Base-by-base conservation (phyloP, 2,888 invertebrate species). In the Cheilosia scutellata region DNA sequence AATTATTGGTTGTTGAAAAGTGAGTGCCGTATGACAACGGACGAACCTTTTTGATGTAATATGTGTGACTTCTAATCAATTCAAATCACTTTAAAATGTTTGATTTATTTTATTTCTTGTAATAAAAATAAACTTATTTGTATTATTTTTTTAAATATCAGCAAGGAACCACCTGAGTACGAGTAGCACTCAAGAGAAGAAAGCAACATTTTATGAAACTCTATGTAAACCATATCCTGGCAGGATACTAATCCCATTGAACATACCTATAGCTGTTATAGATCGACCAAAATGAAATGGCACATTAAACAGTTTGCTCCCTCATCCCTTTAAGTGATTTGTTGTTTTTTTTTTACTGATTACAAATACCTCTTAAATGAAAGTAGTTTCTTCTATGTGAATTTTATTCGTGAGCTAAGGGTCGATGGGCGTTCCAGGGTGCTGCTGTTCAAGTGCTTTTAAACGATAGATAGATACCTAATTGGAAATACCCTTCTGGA, bases 371-470 rank as follows among this genome's bases (percentile, higher is more conserved):
- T 37, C 4, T 37, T 11, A 37, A 37, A 11, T 37, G 37, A 11
- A 37, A 11, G 3, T 11, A 33, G 33, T 49, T 60, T 44, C 40
- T 13, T 58, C 31, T 7, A 20, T 27, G 74, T 29, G 44, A 47
- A 37, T 60, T 6, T 57, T 44, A 74, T n/a, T 72, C 25, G 37
- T 72, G 55, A 51, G 62, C 44, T 44, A 29, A 29, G n/a, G 55
- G 51, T 74, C 44, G 9, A 9, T 62, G 53, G 40, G 9, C 27
- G n/a, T 33, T 44, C 40, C 58, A 60, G 58, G 42, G 57, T 51
- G 63, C 20, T 37, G 6, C 29, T 58, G 47, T 37, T 37, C 37
- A 60, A 71, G 79, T 70, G 70, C 57, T 79, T 71, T 70, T 47
- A 70, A 72, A 51, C 29, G 37, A 37, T 11, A 37, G 37, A 37